Percentiles rank a stretch among this genome's conserved stretches.
phyloP scores from a whole-genome alignment of 2,888 invertebrate species.

The Orthonychiurus folsomi region DNA sequence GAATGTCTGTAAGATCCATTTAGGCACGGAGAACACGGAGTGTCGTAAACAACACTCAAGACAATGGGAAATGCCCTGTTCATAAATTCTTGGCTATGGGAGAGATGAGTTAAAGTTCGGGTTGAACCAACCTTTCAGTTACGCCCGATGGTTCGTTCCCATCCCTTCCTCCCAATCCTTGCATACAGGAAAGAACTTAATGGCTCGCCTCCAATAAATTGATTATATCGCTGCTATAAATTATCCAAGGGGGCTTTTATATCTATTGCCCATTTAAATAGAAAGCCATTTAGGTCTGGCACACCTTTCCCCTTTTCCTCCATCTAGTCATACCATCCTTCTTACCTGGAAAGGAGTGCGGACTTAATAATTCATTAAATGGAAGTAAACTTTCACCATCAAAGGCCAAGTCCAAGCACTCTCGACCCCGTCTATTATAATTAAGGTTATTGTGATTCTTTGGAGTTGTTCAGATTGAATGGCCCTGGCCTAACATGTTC shows the following conservation, averaged over 20 bases:
- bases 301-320: not conserved
- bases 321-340: not conserved
- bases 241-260: conserved; percentile 22
- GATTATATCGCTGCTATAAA: conserved; percentile 40
- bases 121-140: not conserved
- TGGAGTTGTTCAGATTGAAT: not conserved
- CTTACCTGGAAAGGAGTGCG: not conserved
- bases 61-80: conserved; percentile 34
- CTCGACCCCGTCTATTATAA: too few relatives aligned
- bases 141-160: conserved; percentile 9
- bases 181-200: conserved; percentile 17
- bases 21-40: conserved; percentile 19
- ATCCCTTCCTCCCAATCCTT: conserved; percentile 17
- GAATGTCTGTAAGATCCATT: conserved; percentile 5
- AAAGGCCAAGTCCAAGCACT: too few relatives aligned
- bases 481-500: not conserved
- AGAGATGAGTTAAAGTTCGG: conserved; percentile 11
- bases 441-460: not conserved
- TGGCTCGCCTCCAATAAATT: conserved; percentile 40
- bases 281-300: conserved; percentile 5
- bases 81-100: conserved; percentile 33
- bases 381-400: not conserved
- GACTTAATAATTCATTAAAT: not conserved
- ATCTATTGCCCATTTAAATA: conserved; percentile 11
- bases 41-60: conserved; percentile 38